These are phyloP conservation scores for Micromussa lordhowensis DNA, from an alignment of 92 coral and sea anemone species.

Conservation along the genomic window DNA sequence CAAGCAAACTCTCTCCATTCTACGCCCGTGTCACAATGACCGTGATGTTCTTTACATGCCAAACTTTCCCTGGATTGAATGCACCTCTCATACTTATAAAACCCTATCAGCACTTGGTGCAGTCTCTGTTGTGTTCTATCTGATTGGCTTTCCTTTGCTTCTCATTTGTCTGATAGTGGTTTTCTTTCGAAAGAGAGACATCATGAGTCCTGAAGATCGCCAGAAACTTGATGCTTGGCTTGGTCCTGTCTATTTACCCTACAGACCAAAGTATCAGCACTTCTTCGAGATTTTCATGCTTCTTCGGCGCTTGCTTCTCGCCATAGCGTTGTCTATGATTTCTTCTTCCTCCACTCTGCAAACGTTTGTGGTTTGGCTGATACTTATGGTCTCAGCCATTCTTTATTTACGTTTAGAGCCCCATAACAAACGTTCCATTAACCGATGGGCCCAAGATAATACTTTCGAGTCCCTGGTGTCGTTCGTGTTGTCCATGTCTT, in stretches of 20 bases:
- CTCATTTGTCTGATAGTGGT: constrained; percentile 43
- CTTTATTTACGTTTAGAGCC: constrained; percentile 47
- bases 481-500: constrained; percentile 64
- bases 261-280: constrained; percentile 53
- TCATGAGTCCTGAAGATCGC: constrained; percentile 38
- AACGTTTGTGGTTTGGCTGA: constrained; percentile 54
- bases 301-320: constrained; percentile 58
- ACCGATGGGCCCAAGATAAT: constrained; percentile 36
- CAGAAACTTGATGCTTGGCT: constrained; percentile 69
- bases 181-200: constrained; percentile 44
- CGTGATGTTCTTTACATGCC: constrained; percentile 49
- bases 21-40: constrained; percentile 58
- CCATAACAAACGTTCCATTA: not conserved
- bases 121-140: constrained; percentile 55
- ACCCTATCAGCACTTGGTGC: constrained; percentile 35
- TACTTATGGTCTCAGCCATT: constrained; percentile 45
- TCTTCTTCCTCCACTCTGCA: constrained; percentile 55
- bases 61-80: constrained; percentile 77
- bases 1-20: constrained; percentile 60
- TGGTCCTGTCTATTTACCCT: constrained; percentile 69
- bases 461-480: constrained; percentile 53
- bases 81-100: constrained; percentile 45
- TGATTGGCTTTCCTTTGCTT: constrained; percentile 55
- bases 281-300: constrained; percentile 63
- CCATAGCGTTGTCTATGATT: constrained; percentile 59